These are phyloP conservation scores for Actinostola sp. DNA, from an alignment of 92 coral and sea anemone genomes.

Conservation along the genomic window DNA sequence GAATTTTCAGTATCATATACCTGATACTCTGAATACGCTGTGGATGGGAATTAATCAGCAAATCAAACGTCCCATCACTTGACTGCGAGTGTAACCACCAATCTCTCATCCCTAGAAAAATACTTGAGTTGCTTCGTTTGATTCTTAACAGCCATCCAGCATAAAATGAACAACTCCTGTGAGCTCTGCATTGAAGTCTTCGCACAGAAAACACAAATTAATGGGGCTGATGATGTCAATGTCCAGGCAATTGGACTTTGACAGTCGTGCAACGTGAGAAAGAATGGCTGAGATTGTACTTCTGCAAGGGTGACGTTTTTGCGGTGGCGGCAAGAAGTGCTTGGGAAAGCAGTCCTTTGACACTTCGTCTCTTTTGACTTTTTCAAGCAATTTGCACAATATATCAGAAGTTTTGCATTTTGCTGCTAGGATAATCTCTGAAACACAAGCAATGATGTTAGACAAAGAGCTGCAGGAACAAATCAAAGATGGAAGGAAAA, in stretches of 20 bases:
- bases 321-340: slow-evolving; percentile 4
- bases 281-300: background rate
- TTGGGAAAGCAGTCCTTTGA: slow-evolving; percentile 12
- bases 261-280: slow-evolving; percentile 19
- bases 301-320: background rate
- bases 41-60: background rate
- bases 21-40: background rate
- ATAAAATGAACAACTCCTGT: background rate
- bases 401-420: background rate
- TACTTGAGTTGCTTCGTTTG: background rate
- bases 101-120: slow-evolving; percentile 19
- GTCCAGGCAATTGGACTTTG: background rate
- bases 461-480: too few relatives aligned
- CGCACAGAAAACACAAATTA: background rate
- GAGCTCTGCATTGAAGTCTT: background rate
- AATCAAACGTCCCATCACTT: slow-evolving; percentile 6
- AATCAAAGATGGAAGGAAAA: too few relatives aligned
- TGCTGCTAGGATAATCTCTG: slow-evolving; percentile 50
- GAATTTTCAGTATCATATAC: background rate
- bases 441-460: background rate
- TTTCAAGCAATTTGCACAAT: slow-evolving; percentile 6
- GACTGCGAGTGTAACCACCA: slow-evolving; percentile 6
- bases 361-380: background rate
- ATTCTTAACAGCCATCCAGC: slow-evolving; percentile 9
- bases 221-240: background rate